These are phyloP conservation scores for Lontra canadensis DNA, from an alignment of 2,113 vertebrate species.

Conservation along the genomic window DNA sequence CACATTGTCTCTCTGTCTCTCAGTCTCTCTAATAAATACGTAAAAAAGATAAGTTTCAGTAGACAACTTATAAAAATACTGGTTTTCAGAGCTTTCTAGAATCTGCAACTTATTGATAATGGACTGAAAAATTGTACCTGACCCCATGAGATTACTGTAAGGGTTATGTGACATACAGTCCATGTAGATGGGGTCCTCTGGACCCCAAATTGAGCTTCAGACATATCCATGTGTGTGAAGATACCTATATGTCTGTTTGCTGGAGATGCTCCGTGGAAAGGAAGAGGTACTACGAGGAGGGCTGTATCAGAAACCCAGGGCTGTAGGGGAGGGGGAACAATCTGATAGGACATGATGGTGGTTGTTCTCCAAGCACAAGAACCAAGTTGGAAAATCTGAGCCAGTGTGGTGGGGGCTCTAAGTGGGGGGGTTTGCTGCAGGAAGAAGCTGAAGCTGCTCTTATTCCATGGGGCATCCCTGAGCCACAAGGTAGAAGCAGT, in stretches of 20 bases:
- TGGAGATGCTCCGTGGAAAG: neutral
- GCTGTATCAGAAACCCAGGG: neutral
- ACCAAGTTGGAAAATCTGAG: neutral
- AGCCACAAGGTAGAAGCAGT: neutral
- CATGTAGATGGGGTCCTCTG: neutral
- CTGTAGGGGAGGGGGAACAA: neutral
- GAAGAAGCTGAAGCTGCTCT: neutral
- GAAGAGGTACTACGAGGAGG: neutral
- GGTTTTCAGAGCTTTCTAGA: constrained; percentile 38
- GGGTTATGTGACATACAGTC: neutral
- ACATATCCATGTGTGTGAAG: neutral
- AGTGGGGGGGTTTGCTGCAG: neutral
- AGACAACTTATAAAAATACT: neutral
- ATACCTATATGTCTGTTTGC: neutral
- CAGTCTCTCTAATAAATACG: neutral
- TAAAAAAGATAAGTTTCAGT: neutral
- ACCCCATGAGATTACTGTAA: neutral
- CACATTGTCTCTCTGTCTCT: neutral
- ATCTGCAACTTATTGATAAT: constrained; percentile 8
- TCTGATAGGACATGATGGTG: neutral
- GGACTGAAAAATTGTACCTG: neutral
- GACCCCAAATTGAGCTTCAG: neutral
- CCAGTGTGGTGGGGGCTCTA: neutral
- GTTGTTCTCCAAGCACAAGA: neutral
- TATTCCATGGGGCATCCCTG: neutral